phyloP scores from a whole-genome alignment of 2,888 invertebrate genomes.

The Argynnis bischoffii region DNA sequence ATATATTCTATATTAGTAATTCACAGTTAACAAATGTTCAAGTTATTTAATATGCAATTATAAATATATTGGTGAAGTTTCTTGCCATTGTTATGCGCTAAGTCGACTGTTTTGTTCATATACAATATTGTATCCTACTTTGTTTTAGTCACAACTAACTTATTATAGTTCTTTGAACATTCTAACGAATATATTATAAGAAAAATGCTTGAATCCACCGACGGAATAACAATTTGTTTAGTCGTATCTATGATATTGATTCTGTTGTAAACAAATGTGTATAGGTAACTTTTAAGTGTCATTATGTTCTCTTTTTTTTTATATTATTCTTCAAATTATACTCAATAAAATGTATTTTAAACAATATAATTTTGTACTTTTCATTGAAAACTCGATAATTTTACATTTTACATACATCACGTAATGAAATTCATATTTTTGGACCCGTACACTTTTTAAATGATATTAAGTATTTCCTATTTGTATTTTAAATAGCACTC shows the following conservation, averaged over 20 bases:
- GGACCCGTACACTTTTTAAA: too few relatives aligned
- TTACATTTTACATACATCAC: not conserved
- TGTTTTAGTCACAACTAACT: slow-evolving; percentile 12
- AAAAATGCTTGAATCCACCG: slow-evolving; percentile 34
- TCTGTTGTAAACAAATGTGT: slow-evolving; percentile 27
- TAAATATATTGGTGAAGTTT: slow-evolving; percentile 12
- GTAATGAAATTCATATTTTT: too few relatives aligned
- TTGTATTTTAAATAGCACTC: too few relatives aligned
- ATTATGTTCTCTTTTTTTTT: slow-evolving; percentile 23
- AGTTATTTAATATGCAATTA: slow-evolving; percentile 17
- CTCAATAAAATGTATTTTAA: slow-evolving; percentile 34
- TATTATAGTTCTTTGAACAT: slow-evolving; percentile 15
- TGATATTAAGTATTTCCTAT: too few relatives aligned
- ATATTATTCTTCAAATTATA: slow-evolving; percentile 30
- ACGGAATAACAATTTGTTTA: slow-evolving; percentile 20
- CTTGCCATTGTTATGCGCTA: slow-evolving; percentile 10
- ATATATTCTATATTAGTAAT: slow-evolving; percentile 16
- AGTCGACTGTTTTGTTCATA: slow-evolving; percentile 7
- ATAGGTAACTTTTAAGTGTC: slow-evolving; percentile 23
- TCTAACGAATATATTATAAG: slow-evolving; percentile 10
- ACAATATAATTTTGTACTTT: not conserved
- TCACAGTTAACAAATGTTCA: slow-evolving; percentile 18
- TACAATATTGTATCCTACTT: slow-evolving; percentile 6
- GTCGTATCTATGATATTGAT: slow-evolving; percentile 15
- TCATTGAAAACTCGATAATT: not conserved